Evolutionary conservation across 2,113 vertebrate genomes (phyloP).

Genomic region (Delphinus delphis): DNA sequence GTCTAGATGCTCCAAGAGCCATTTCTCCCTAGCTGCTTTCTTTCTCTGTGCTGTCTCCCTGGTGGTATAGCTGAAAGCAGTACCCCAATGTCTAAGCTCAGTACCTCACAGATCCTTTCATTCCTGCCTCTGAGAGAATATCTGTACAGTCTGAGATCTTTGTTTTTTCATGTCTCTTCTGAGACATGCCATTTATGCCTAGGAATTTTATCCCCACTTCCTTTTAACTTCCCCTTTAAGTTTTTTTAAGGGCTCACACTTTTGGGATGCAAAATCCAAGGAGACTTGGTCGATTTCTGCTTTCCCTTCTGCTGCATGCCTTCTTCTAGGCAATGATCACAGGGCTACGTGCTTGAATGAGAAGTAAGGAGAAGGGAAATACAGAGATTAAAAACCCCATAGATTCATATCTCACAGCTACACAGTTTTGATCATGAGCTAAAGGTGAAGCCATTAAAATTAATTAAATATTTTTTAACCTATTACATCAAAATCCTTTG

Average conservation of each 20-base stretch:
- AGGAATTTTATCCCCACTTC: not conserved
- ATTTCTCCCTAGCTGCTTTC: not conserved
- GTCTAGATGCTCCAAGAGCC: not conserved
- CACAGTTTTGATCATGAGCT: not conserved
- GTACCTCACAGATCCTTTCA: not conserved
- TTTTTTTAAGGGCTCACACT: not conserved
- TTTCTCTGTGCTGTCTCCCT: not conserved
- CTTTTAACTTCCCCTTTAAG: not conserved
- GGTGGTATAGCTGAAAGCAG: not conserved
- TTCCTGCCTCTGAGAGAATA: not conserved
- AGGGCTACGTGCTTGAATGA: not conserved
- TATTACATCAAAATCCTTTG: not conserved
- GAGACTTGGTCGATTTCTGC: not conserved
- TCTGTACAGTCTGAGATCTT: not conserved
- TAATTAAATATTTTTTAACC: conserved; percentile 17
- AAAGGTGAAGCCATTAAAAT: conserved; percentile 11
- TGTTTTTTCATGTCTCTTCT: not conserved
- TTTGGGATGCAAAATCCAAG: not conserved
- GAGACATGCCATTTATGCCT: not conserved
- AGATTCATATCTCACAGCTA: not conserved
- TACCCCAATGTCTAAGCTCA: not conserved
- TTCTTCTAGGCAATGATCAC: not conserved
- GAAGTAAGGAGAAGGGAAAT: not conserved
- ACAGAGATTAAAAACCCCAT: not conserved
- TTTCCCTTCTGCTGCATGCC: not conserved